A percentile compares a stretch with the other conserved stretches of the same genome.
These are phyloP conservation scores for Neomonachus schauinslandi DNA, from an alignment of 2,113 vertebrate species.

Conservation along the genomic window DNA sequence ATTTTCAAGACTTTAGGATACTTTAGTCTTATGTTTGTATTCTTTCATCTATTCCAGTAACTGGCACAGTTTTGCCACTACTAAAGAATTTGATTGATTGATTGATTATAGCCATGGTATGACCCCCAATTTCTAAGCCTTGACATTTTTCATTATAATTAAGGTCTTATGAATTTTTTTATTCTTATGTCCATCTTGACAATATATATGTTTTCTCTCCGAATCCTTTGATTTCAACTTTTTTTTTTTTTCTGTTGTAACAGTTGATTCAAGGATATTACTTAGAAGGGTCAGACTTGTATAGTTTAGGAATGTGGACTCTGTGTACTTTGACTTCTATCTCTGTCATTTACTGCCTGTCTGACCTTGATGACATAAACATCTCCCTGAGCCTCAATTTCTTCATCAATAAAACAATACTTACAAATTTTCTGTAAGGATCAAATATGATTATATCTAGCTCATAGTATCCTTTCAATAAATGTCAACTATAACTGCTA, in stretches of 20 bases:
- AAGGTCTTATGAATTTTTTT: background rate
- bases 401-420: constrained; percentile 33
- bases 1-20: background rate
- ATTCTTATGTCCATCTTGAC: background rate
- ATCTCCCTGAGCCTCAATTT: constrained; percentile 4
- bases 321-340: background rate
- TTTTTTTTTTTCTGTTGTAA: background rate
- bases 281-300: background rate
- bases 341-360: background rate
- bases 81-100: background rate
- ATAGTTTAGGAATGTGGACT: background rate
- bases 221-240: background rate
- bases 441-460: background rate
- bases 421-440: background rate
- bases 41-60: background rate
- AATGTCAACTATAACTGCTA: constrained; percentile 5
- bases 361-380: background rate
- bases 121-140: background rate
- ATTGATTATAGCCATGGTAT: background rate
- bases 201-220: background rate
- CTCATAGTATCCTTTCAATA: background rate
- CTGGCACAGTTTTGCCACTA: background rate
- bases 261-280: background rate
- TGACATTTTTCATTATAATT: background rate
- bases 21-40: background rate